Evolutionary conservation across 2,888 invertebrate species (phyloP), one percentile per base, ranked within the genome.

Genomic region (Lutraria lutraria): DNA sequence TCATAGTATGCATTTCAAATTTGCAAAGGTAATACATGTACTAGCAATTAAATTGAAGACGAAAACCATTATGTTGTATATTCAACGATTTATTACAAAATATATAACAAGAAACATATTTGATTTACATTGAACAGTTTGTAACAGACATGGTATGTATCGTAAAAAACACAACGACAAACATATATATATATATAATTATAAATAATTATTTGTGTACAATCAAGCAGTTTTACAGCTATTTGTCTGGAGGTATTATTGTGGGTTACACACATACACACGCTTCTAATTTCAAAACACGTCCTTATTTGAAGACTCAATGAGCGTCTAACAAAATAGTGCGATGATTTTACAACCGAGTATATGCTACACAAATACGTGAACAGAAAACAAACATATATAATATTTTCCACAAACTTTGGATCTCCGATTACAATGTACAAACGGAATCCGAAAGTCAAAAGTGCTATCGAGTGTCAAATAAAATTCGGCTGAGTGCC

Each of bases 41-140:
- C 43, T 43, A 8, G 8, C 8, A 43, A 43, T 4, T 43, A 43
- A 4, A 68, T 12, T 68, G 25, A 60, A 68, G 25, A 25, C 8
- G 13, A 25, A 4, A 68, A 68, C 10, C 25, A 13, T 68, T 68
- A 25, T 25, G 63, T 68, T 68, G 12, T 76, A 76, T 84, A 84
- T 25, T 76, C 54, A 84, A 84, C 52, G 53, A 31, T 84, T 84
- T 84, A 84, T 84, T 82, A 86, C 53, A 82, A 72, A 68, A 54
- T 86, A 72, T 68, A 82, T 82, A 86, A 86, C 81, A 82, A 82
- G 43, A 63, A 82, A 86, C 86, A 72, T 63, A n/a, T 86, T 68
- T 82, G 81, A 86, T 86, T 86, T 76, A 86, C 82, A 86, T 31
- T 54, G 43, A 72, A 68, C 76, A 86, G n/a, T 53, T 72, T 81